phyloP scores from a whole-genome alignment of 2,113 vertebrate species.

The Jacana jacana region DNA sequence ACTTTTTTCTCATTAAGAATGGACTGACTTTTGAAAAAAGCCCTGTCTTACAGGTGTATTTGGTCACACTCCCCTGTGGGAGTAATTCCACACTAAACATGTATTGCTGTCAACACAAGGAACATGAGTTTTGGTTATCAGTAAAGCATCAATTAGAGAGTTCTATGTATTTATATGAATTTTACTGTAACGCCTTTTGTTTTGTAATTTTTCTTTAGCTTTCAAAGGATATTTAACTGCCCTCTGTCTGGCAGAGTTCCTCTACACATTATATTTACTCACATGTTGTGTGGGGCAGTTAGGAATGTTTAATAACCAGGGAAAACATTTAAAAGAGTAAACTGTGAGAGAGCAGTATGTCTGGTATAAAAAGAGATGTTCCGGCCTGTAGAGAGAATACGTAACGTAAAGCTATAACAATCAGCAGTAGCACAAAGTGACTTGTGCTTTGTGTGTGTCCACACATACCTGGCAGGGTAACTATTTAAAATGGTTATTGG shows the following conservation, averaged over 20 bases:
- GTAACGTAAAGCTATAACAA: not conserved
- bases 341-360: not conserved
- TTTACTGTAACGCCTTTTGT: not conserved
- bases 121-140: fast-evolving
- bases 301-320: not conserved
- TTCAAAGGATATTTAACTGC: not conserved
- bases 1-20: not conserved
- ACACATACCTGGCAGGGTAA: not conserved
- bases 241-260: not conserved
- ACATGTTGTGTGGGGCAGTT: not conserved
- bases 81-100: not conserved
- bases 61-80: not conserved
- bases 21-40: not conserved
- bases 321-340: not conserved
- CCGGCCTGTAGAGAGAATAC: not conserved
- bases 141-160: not conserved
- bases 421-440: not conserved
- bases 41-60: not conserved
- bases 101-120: not conserved
- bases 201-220: not conserved
- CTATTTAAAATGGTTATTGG: not conserved
- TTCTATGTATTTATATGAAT: not conserved
- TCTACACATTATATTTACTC: not conserved
- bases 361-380: not conserved
- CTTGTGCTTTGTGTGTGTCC: not conserved